Conservation (phyloP, 2,888 invertebrate species). For the Mythimna loreyi region DNA sequence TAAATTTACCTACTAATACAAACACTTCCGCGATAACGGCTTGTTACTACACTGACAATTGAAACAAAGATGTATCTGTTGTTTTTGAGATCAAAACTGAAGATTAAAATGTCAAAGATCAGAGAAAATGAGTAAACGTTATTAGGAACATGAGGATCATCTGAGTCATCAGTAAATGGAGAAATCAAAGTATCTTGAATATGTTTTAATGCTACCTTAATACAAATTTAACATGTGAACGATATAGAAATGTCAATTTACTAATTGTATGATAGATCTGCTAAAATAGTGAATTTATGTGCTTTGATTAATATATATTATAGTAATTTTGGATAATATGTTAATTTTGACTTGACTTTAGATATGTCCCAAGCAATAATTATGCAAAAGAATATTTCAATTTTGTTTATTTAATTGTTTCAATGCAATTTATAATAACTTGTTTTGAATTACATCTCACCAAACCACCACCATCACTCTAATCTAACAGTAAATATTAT, state of each 20-base stretch:
- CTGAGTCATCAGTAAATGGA: slow-evolving; percentile 9
- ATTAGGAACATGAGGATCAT: slow-evolving; percentile 5
- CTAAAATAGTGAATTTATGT: not conserved
- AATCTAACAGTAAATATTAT: no score
- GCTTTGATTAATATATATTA: not conserved
- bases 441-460: not conserved
- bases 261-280: no score
- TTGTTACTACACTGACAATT: slow-evolving; percentile 33
- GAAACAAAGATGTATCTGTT: slow-evolving; percentile 29
- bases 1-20: slow-evolving; percentile 58
- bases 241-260: not conserved
- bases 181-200: not conserved
- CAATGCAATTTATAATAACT: slow-evolving; percentile 7
- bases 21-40: slow-evolving; percentile 48
- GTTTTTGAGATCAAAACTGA: slow-evolving; percentile 24
- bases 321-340: not conserved
- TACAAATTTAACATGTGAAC: no score
- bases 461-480: no score
- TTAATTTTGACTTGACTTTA: slow-evolving; percentile 1
- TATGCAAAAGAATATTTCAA: slow-evolving; percentile 1
- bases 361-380: not conserved
- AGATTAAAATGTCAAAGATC: slow-evolving; percentile 35
- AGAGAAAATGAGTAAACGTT: slow-evolving; percentile 15
- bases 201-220: not conserved
- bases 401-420: slow-evolving; percentile 10